Conservation (phyloP, 1,140 invertebrate species). For the Zaprionus kolodkinae region DNA sequence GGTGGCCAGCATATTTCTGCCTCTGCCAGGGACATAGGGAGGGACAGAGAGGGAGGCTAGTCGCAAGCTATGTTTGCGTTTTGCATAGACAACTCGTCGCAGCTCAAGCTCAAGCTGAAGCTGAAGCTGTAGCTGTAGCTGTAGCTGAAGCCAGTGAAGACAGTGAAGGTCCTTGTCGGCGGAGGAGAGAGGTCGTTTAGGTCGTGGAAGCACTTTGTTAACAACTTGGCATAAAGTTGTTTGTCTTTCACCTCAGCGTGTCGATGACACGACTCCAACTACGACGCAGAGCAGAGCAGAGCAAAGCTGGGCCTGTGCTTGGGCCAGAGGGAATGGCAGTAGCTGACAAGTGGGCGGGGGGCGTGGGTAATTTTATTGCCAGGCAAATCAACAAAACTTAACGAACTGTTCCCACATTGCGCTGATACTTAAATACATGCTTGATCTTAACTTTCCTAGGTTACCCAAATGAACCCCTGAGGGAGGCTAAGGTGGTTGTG, state of each 20-base stretch:
- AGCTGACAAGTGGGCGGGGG: too few relatives aligned
- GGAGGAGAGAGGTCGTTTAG: constrained; percentile 38
- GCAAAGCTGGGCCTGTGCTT: too few relatives aligned
- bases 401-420: constrained; percentile 59
- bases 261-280: constrained; percentile 70
- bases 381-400: constrained; percentile 70
- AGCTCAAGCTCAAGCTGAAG: background rate
- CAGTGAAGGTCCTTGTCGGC: constrained; percentile 6
- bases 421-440: constrained; percentile 17
- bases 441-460: background rate
- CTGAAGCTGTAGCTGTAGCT: background rate
- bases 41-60: background rate
- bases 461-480: constrained; percentile 34
- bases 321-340: background rate
- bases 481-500: too few relatives aligned
- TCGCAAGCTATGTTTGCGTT: constrained; percentile 50
- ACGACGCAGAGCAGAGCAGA: constrained; percentile 4
- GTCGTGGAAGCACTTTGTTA: constrained; percentile 73
- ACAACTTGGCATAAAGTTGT: constrained; percentile 79
- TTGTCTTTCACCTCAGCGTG: constrained; percentile 76
- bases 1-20: constrained; percentile 53
- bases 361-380: constrained; percentile 57
- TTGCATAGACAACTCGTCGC: constrained; percentile 51
- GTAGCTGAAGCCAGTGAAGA: constrained; percentile 6
- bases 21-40: constrained; percentile 29